Conservation (phyloP, 2,888 invertebrate genomes). For the Eretmocerus hayati region DNA sequence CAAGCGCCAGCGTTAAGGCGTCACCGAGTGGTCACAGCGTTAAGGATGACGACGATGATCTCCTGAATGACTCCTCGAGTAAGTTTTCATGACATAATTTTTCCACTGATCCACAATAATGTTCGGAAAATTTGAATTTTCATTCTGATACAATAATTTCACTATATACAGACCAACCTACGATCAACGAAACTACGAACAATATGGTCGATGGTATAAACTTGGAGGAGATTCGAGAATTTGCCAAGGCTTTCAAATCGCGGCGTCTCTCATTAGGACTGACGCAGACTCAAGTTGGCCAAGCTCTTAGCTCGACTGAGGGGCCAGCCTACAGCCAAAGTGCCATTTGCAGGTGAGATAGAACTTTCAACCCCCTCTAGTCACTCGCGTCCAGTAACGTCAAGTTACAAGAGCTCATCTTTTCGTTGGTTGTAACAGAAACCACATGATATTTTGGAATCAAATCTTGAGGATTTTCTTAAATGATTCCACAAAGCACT, state of each 20-base stretch:
- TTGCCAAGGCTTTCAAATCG: conserved; percentile 94
- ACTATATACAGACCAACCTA: conserved; percentile 66
- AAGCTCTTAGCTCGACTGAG: conserved; percentile 91
- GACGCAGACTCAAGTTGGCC: conserved; percentile 96
- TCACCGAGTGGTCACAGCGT: conserved; percentile 46
- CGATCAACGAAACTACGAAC: conserved; percentile 87
- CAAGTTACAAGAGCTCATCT: no score
- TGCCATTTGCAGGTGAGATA: conserved; percentile 92
- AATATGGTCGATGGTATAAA: conserved; percentile 96
- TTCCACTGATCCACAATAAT: not conserved
- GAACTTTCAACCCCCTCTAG: not conserved
- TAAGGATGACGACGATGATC: conserved; percentile 51
- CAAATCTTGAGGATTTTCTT: no score
- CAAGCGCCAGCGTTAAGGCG: conserved; percentile 40
- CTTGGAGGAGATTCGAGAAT: conserved; percentile 96
- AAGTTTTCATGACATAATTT: conserved; percentile 50
- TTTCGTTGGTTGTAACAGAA: no score
- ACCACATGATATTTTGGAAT: no score
- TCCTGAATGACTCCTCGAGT: conserved; percentile 80
- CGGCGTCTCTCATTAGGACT: conserved; percentile 86
- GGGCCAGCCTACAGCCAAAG: conserved; percentile 98
- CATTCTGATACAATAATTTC: not conserved
- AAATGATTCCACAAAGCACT: no score
- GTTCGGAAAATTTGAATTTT: not conserved
- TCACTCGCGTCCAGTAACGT: no score